Base-by-base conservation (phyloP, 2,797 vertebrate genomes). In the Ctenopoma multispine region DNA sequence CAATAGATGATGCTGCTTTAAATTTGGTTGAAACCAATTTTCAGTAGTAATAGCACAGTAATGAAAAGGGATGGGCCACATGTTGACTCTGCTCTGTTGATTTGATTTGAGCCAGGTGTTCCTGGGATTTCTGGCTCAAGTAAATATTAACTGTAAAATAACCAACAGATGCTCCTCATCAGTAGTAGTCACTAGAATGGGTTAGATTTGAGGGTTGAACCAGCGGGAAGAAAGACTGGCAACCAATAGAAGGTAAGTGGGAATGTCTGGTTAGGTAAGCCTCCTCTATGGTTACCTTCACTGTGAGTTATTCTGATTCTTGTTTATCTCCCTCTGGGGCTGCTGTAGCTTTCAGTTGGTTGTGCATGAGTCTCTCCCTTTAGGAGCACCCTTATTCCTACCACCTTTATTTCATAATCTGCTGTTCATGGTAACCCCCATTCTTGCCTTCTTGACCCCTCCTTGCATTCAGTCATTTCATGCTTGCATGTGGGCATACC, bases 91-190 rank as follows among this genome's bases (percentile, higher is more conserved):
- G 7, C 41, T 75, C 24, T 43, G 53, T 51, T 64, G 13, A 20
- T 80, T 60, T 80, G 58, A 80, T 82, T 24, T 63, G 40, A 87
- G 67, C 67, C 79, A 69, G 58, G 71, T 87, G 77, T 8, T 44
- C 6, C 41, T 73, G 63, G 63, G 73, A 81, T 79, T 49, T 57
- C n/a, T 70, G 55, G 56, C 40, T 58, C 38, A 1, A 14, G 46
- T 57, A 47, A 44, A 31, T 11, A 60, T 44, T 27, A 49, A 27
- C 51, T 70, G 43, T 43, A 27, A 70, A 63, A 31, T 17, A 43
- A 44, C 44, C 27, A 13, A 44, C 2, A 47, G 23, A 43, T 54
- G 20, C 40, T 44, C 7, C 36, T 24, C 12, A 62, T 61, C 44
- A 9, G 27, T 20, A 40, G 13, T 38, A 12, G 13, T 13, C 0